Evolutionary conservation across 30 jellyfish, hydroid and myxozoan species (phyloP), one percentile per base, ranked within the genome.

Genomic region (Aurelia coerulea): DNA sequence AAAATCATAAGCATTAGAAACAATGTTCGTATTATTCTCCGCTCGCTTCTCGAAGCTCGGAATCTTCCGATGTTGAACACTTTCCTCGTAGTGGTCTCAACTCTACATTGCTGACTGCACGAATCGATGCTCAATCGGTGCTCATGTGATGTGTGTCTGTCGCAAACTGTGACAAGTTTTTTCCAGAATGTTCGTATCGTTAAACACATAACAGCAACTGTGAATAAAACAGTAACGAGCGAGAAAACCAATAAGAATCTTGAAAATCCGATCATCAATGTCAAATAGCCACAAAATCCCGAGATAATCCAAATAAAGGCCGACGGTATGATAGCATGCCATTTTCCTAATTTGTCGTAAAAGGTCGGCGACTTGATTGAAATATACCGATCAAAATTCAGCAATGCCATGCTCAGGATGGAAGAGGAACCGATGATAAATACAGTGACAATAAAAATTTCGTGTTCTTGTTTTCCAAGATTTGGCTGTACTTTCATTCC

Each of bases 131-230:
- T 84, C 83, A 84, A 51, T n/a, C 79, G 75, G 79, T 67, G 69
- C 70, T 84, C 93, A 13, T 84, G 82, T 64, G 93, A 33, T 19
- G 93, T 9, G 15, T 9, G 14, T 46, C 56, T 5, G 8, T 9
- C 73, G 19, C 88, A 18, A 4, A 84, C 93, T 3, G 93, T 72
- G 5, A 84, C 88, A 13, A 84, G 93, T 64, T 73, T 84, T 60
- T 73, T 86, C 90, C 87, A 74, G 65, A 86, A 86, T 17, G 90
- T 76, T n/a, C 96, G 72, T 88, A 88, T 75, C 9, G 96, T 88
- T 6, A 79, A 4, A 12, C 78, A 76, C 90, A 76, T 86, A 8
- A 77, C 90, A 17, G 86, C 82, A 23, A 77, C 64, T 2, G 95
- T 86, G 78, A 86, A 73, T 65, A 86, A 65, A 13, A 78, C 83